Percentiles rank a stretch among this genome's conserved stretches.
Conservation (phyloP, 2,888 invertebrate genomes). For the Morinoia aosen region DNA sequence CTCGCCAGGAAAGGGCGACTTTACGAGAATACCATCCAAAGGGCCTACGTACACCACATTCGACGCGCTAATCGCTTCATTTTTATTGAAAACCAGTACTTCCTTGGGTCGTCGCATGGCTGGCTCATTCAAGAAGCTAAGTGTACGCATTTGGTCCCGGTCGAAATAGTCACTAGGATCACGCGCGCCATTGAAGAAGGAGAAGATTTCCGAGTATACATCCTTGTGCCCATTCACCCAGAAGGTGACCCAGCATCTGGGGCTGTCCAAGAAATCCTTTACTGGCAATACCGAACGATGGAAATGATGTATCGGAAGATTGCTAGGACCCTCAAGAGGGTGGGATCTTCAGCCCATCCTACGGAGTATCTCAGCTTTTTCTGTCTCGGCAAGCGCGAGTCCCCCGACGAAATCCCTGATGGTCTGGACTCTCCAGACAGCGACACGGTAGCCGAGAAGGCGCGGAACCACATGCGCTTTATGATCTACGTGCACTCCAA, state of each 20-base stretch:
- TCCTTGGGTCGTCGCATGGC: slow-evolving; percentile 67
- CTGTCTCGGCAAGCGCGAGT: slow-evolving; percentile 67
- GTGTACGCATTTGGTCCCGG: slow-evolving; percentile 66
- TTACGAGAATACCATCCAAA: slow-evolving; percentile 67
- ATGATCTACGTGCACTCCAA: slow-evolving; percentile 68
- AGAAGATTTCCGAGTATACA: slow-evolving; percentile 66
- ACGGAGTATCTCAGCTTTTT: slow-evolving; percentile 67
- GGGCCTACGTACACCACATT: slow-evolving; percentile 66
- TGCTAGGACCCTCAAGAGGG: slow-evolving; percentile 63
- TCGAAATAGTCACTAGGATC: slow-evolving; percentile 66
- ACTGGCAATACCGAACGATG: slow-evolving; percentile 68
- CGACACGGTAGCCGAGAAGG: slow-evolving; percentile 62
- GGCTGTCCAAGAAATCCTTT: slow-evolving; percentile 68
- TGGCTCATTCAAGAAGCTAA: slow-evolving; percentile 67
- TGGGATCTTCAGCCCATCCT: slow-evolving; percentile 64
- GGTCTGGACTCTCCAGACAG: slow-evolving; percentile 65
- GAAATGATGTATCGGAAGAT: slow-evolving; percentile 68
- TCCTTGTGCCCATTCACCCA: slow-evolving; percentile 67
- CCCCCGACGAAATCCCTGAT: slow-evolving; percentile 67
- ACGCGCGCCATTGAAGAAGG: slow-evolving; percentile 65
- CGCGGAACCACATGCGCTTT: slow-evolving; percentile 64
- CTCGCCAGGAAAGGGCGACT: slow-evolving; percentile 65
- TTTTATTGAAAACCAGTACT: slow-evolving; percentile 68
- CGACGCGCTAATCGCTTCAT: slow-evolving; percentile 67
- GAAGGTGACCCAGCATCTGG: slow-evolving; percentile 68